phyloP scores from a whole-genome alignment of 1,140 invertebrate species.

The Trachymyrmex septentrionalis region DNA sequence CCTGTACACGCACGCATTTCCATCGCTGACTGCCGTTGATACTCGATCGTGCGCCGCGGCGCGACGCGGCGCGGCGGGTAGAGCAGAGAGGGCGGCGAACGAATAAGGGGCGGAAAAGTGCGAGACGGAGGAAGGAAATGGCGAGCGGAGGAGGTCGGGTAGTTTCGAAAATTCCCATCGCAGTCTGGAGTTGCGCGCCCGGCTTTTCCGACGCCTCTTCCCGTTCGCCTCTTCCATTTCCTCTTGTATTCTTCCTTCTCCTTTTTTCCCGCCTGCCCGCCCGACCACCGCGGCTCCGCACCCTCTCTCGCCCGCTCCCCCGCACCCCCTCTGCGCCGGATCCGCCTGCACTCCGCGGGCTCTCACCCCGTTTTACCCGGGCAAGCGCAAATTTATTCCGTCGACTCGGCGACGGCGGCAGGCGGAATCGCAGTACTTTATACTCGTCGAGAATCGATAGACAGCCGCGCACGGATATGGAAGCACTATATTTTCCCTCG shows the following conservation, averaged over 20 bases:
- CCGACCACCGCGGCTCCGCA: constrained; percentile 39
- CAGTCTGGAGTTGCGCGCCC: constrained; percentile 65
- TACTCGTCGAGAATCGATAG: constrained; percentile 85
- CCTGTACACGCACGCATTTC: constrained; percentile 46
- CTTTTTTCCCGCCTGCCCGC: constrained; percentile 62
- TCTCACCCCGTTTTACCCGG: constrained; percentile 75
- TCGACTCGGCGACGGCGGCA: constrained; percentile 81
- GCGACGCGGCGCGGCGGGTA: constrained; percentile 10
- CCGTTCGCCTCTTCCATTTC: constrained; percentile 77
- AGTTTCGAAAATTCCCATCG: constrained; percentile 77
- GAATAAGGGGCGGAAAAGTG: constrained; percentile 60
- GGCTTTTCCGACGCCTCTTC: constrained; percentile 78
- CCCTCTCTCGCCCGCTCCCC: constrained; percentile 38
- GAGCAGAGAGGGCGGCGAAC: constrained; percentile 42
- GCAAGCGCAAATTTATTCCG: constrained; percentile 85
- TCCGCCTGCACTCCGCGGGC: constrained; percentile 55
- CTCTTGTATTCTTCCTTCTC: constrained; percentile 65
- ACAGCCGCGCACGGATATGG: constrained; percentile 83
- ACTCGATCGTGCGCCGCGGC: constrained; percentile 43
- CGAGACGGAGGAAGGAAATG: constrained; percentile 54
- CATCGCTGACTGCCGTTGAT: constrained; percentile 55
- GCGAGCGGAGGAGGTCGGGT: constrained; percentile 47
- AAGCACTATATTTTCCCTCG: constrained; percentile 82
- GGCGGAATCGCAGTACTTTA: constrained; percentile 83
- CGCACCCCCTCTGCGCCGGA: not conserved